Percentiles rank a stretch among this genome's conserved stretches.
Conservation (phyloP, 2,797 vertebrate genomes). For the Scarus forsteni region DNA sequence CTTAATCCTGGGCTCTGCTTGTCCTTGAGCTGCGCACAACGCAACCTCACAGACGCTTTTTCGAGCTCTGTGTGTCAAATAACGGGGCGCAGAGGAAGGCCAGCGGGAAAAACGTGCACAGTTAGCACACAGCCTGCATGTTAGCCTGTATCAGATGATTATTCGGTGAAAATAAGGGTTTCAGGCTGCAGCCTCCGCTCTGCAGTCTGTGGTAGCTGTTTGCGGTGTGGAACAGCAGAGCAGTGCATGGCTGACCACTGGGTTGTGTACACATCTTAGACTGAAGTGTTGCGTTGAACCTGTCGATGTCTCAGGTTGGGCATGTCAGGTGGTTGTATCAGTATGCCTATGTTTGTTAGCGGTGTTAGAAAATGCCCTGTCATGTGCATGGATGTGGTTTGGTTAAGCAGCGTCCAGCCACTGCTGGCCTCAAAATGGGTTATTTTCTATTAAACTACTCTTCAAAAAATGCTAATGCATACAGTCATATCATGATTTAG, state of each 20-base stretch:
- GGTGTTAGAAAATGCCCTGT: background rate
- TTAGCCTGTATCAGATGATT: background rate
- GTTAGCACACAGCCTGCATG: background rate
- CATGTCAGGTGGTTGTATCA: slow-evolving; percentile 11
- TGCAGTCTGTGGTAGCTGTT: slow-evolving; percentile 3
- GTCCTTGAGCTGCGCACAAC: slow-evolving; percentile 70
- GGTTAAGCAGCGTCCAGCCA: background rate
- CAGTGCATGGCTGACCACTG: slow-evolving; percentile 11
- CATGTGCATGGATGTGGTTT: background rate
- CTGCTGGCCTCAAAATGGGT: no score
- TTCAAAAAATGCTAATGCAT: background rate
- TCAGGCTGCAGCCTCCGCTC: background rate
- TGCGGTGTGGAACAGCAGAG: slow-evolving; percentile 18
- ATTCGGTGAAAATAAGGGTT: background rate
- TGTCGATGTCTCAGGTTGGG: background rate
- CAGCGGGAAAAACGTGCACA: background rate
- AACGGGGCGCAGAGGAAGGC: background rate
- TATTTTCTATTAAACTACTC: background rate
- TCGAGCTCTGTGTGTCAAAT: background rate
- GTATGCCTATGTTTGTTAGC: background rate
- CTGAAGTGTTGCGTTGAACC: slow-evolving; percentile 1
- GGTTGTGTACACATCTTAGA: slow-evolving; percentile 8
- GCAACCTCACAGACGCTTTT: background rate
- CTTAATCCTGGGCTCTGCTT: slow-evolving; percentile 55
- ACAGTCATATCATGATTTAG: background rate